phyloP scores from a whole-genome alignment of 2,888 invertebrate species.

The Quadroppia sp. region DNA sequence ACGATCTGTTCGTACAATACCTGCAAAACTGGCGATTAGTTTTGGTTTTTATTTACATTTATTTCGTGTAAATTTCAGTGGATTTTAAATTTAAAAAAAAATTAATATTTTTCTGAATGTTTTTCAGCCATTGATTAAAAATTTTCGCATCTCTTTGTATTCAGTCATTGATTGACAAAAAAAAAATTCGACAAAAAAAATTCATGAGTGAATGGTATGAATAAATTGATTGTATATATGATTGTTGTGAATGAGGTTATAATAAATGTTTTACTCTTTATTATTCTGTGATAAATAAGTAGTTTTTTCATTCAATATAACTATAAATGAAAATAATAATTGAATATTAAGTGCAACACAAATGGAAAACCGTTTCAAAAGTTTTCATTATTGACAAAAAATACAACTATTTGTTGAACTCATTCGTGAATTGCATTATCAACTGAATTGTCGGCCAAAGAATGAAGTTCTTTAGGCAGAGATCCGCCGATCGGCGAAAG shows the following conservation, averaged over 20 bases:
- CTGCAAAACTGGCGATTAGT: conserved; percentile 4
- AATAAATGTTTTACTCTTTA: neutral
- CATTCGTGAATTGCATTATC: neutral
- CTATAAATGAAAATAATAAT: too few species aligned
- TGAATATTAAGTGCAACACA: too few species aligned
- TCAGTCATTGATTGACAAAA: too few species aligned
- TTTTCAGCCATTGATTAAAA: too few species aligned
- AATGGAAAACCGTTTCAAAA: too few species aligned
- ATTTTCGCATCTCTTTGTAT: too few species aligned
- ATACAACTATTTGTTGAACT: neutral
- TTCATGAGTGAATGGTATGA: neutral
- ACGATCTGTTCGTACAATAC: neutral
- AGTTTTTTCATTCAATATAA: too few species aligned
- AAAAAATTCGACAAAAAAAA: neutral
- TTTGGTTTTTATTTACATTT: neutral
- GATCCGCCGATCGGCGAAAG: conserved; percentile 12
- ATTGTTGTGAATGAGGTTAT: conserved; percentile 5
- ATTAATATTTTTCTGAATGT: too few species aligned
- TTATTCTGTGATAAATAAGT: neutral
- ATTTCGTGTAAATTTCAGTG: too few species aligned
- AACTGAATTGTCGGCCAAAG: too few species aligned
- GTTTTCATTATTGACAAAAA: too few species aligned
- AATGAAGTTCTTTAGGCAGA: conserved; percentile 34
- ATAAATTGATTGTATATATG: neutral
- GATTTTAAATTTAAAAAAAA: too few species aligned